Percentiles rank a stretch among this genome's conserved stretches.
Conservation (phyloP, 2,888 invertebrate genomes). For the Agonopterix subpropinquella region DNA sequence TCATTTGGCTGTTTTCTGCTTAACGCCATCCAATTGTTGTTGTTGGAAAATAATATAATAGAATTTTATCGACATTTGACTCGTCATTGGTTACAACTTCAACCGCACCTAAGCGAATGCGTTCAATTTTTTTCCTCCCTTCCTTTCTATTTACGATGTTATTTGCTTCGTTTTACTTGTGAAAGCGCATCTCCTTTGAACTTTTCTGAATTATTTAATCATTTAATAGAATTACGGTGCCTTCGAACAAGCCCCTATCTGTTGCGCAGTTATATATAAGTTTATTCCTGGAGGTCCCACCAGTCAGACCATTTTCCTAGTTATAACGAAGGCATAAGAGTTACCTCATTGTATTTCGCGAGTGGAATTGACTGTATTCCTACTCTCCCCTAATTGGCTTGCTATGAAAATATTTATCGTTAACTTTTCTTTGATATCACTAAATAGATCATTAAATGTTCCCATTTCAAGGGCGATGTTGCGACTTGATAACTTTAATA, state of each 20-base stretch:
- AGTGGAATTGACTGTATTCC: constrained; percentile 9
- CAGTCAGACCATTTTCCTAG: no score
- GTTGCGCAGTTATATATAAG: constrained; percentile 32
- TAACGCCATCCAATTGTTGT: no score
- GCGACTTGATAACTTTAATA: no score
- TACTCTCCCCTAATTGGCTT: constrained; percentile 53
- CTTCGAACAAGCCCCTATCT: constrained; percentile 53
- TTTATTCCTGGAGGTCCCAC: no score
- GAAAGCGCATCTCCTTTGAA: constrained; percentile 72
- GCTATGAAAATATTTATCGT: constrained; percentile 53
- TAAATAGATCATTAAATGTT: constrained; percentile 14
- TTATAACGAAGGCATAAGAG: no score
- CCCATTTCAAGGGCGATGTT: neutral
- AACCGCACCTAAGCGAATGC: constrained; percentile 40
- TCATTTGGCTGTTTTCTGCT: no score
- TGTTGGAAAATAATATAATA: no score
- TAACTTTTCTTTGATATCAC: constrained; percentile 30
- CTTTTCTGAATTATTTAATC: constrained; percentile 69
- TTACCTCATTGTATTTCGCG: no score
- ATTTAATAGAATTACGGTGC: constrained; percentile 69
- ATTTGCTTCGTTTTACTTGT: constrained; percentile 66
- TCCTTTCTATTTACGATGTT: constrained; percentile 46
- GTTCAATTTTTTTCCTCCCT: constrained; percentile 47
- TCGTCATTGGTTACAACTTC: constrained; percentile 1
- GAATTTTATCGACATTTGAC: no score